Conservation (phyloP, 2,113 vertebrate genomes). For the Oreochromis aureus region DNA sequence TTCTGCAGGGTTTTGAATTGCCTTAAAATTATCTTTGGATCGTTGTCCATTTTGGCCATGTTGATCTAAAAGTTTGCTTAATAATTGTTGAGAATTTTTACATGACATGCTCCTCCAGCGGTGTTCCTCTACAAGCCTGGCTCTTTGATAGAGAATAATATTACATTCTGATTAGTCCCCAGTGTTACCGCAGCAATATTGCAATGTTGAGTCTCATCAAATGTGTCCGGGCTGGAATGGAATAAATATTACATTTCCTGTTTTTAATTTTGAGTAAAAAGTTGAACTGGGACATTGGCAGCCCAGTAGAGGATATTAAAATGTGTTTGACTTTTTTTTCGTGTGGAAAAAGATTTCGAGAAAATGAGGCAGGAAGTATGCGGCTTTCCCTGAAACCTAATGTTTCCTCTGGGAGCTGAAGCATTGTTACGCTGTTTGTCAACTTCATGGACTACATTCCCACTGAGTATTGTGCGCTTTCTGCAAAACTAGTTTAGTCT, state of each 20-base stretch:
- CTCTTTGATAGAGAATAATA: constrained; percentile 32
- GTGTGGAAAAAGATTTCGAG: constrained; percentile 35
- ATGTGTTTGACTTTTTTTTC: constrained; percentile 27
- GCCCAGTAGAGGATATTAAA: constrained; percentile 46
- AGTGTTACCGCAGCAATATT: constrained; percentile 41
- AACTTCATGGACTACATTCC: constrained; percentile 8
- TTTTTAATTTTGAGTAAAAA: constrained; percentile 57
- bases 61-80: background rate
- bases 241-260: constrained; percentile 53
- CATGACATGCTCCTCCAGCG: background rate
- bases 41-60: background rate
- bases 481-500: background rate
- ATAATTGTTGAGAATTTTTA: background rate
- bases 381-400: constrained; percentile 48
- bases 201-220: constrained; percentile 43
- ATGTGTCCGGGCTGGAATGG: constrained; percentile 10
- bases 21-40: background rate
- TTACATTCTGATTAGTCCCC: constrained; percentile 52
- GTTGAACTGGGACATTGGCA: constrained; percentile 52
- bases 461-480: background rate
- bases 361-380: constrained; percentile 50
- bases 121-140: background rate
- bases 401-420: constrained; percentile 41
- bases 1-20: background rate
- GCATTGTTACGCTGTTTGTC: constrained; percentile 41